Evolutionary conservation across 2,113 vertebrate species (phyloP), one percentile per base, ranked within the genome.

Genomic region (Romanogobio albipinnatus): DNA sequence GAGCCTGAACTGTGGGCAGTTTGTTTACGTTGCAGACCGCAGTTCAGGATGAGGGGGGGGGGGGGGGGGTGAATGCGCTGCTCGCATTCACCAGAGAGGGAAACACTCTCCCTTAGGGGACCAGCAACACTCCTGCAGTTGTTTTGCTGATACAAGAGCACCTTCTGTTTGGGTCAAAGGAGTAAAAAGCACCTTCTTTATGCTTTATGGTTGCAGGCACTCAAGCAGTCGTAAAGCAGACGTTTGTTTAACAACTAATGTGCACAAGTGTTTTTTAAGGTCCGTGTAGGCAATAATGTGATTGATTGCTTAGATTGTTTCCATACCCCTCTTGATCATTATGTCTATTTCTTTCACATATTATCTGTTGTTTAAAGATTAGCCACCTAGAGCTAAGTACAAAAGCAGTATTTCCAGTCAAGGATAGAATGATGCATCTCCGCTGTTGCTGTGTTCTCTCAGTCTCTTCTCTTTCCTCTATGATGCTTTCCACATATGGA

Each of bases 1-100:
- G 33, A 1, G 45, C 24, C 36, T 73, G 53, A 70, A 75, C 43
- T 45, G 80, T 39, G 83, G 53, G 53, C 45, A 36, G 61, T 70
- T 81, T 90, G 89, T 93, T 94, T 93, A 92, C 90, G 90, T 93
- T 89, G 87, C 86, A 93, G 91, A 91, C 90, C 89, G 88, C 90
- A 74, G 61, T 84, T 89, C 89, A 64, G 84, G 53, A 56, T 74
- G 51, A 43, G 74, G 80, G 58, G 26, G 64, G 51, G 59, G 45
- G 58, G 74, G 36, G 2, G 2, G 66, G n/a, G n/a, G n/a, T n/a
- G n/a, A n/a, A n/a, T n/a, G 26, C 26, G 4, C 61, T n/a, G 66
- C 47, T 70, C 3, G 24, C 47, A 33, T 66, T 66, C 15, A 81
- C 61, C 15, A 66, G 61, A 49, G 78, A 66, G 78, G 17, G 45